Conservation (phyloP, 2,113 vertebrate genomes). For the Pogona vitticeps region DNA sequence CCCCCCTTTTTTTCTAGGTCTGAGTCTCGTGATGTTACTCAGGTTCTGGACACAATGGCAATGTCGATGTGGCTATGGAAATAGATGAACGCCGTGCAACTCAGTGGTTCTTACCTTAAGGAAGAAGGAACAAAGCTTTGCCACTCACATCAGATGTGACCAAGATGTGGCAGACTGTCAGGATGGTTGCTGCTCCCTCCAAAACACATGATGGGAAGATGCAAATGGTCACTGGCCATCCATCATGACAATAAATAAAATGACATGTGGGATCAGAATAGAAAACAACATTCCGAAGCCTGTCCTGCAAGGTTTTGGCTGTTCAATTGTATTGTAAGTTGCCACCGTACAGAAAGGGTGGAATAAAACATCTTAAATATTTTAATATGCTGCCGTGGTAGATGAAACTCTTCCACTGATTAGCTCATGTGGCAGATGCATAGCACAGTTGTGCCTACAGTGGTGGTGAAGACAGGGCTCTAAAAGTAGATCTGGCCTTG, state of each 20-base stretch:
- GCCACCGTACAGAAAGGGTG: not conserved
- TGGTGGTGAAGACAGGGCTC: not conserved
- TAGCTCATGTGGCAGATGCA: too few relatives aligned
- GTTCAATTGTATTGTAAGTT: not conserved
- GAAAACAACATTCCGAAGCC: not conserved
- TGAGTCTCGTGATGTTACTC: conserved; percentile 6
- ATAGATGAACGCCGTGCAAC: not conserved
- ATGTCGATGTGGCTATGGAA: conserved; percentile 19
- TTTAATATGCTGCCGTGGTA: not conserved
- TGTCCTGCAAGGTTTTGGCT: not conserved
- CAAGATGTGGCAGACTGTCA: not conserved
- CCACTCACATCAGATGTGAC: not conserved
- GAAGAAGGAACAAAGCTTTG: not conserved
- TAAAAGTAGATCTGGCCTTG: too few relatives aligned
- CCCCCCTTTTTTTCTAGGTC: not conserved
- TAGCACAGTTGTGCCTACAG: not conserved
- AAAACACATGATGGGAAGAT: not conserved
- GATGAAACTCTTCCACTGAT: not conserved
- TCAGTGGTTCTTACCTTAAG: not conserved
- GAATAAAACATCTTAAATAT: not conserved
- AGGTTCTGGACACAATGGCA: conserved; percentile 32
- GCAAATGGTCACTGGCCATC: too few relatives aligned
- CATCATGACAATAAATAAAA: too few relatives aligned
- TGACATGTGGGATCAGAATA: not conserved
- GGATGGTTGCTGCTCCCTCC: not conserved